Evolutionary conservation across 2,888 invertebrate species (phyloP), one percentile per base, ranked within the genome.

Genomic region (Diplolepis rosae): DNA sequence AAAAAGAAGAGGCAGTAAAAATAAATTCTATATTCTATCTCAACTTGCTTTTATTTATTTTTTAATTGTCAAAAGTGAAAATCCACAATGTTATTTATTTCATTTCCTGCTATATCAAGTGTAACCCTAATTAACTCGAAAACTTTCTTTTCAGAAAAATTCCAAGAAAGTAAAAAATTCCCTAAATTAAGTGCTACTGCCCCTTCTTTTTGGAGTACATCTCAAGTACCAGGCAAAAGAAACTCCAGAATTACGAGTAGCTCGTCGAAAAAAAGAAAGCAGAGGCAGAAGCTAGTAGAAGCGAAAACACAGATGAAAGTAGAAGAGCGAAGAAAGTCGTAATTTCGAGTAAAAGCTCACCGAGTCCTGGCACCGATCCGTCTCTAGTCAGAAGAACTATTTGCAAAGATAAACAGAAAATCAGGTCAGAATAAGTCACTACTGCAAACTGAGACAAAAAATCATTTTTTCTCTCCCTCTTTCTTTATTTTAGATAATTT

Each of bases 251-350:
- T 35, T 61, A 61, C 56, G 56, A 61, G 39, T 39, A 61, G 35
- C 24, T 61, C 27, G 39, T 61, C 24, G 6, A 52, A 18, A 42
- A 51, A 69, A 56, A 69, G 51, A 48, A n/a, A 22, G 48, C 42
- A 51, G 45, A 45, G 45, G 22, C 45, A 45, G 9, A 65, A 66
- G 45, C 22, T 50, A 45, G 52, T 30, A 52, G 42, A 72, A 56
- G 45, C 48, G 48, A 65, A 65, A 68, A 27, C 52, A 65, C 51
- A 65, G 65, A 56, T 39, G 66, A 65, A 56, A 54, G 45, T 61
- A 51, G 35, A 51, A 30, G 68, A 68, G 56, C 51, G 35, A 73
- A 52, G 69, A 66, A 32, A 69, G 35, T 69, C 35, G 54, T 70
- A 70, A 68, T 56, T 56, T 56, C 24, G 35, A 27, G 39, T 61